Percentiles rank a stretch among this genome's conserved stretches.
phyloP scores from a whole-genome alignment of 1,140 invertebrate species.

The Drosophila nasuta region DNA sequence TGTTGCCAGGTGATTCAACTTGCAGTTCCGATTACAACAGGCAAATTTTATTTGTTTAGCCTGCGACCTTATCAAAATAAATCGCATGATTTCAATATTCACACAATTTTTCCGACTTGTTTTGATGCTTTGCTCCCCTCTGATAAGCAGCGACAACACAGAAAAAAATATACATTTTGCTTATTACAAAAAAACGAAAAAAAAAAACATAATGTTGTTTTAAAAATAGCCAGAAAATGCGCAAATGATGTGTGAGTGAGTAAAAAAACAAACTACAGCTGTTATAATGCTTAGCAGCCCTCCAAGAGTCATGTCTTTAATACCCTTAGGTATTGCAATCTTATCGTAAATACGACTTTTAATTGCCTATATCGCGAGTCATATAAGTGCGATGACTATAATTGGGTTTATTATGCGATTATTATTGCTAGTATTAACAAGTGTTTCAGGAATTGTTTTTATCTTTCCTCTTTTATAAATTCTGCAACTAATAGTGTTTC shows the following conservation, averaged over 20 bases:
- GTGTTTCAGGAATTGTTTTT: background rate
- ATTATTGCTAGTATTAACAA: background rate
- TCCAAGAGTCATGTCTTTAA: background rate
- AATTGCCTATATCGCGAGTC: slow-evolving; percentile 15
- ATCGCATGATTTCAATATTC: slow-evolving; percentile 53
- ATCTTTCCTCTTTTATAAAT: background rate
- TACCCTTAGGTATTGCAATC: slow-evolving; percentile 24
- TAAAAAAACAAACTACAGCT: background rate
- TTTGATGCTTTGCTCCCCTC: slow-evolving; percentile 29
- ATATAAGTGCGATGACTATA: slow-evolving; percentile 5
- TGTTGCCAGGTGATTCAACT: slow-evolving; percentile 63
- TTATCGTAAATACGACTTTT: slow-evolving; percentile 17
- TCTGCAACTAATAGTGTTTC: background rate
- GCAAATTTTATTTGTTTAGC: slow-evolving; percentile 33
- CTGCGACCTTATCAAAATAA: slow-evolving; percentile 33
- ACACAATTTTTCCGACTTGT: slow-evolving; percentile 46
- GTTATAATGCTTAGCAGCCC: too few relatives aligned
- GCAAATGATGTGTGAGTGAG: background rate
- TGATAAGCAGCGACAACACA: slow-evolving; percentile 35
- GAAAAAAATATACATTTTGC: slow-evolving; percentile 31
- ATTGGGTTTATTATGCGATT: slow-evolving; percentile 9
- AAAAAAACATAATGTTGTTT: slow-evolving; percentile 18
- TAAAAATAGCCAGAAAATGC: slow-evolving; percentile 48
- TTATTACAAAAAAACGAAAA: slow-evolving; percentile 34
- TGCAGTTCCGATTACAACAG: slow-evolving; percentile 48